Base-by-base conservation (phyloP, 92 coral and sea anemone species). In the Epizoanthus scotinus region DNA sequence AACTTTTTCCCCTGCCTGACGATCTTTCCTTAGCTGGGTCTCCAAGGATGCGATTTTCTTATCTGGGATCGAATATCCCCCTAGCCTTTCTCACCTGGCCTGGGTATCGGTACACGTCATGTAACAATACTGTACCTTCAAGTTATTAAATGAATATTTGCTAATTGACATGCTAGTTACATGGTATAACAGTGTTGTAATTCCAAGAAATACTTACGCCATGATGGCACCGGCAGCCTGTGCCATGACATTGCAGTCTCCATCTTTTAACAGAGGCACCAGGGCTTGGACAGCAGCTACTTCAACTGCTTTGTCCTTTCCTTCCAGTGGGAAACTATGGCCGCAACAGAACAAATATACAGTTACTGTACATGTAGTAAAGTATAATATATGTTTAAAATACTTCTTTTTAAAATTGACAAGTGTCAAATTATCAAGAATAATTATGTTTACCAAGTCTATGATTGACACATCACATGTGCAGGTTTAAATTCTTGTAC, bases 161-260 rank as follows among this genome's bases (percentile, higher is more conserved):
- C 42, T 27, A 72, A 56, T 19, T 20, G 47, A 72, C 25, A 18
- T 26, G 20, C 42, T 2, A 18, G 29, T n/a, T 20, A 18, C 9
- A 14, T 42, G 52, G 58, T 49, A 17, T 5, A 5, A 8, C 42
- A 8, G 10, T 20, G 44, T 9, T 40, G 29, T 40, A 42, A 34
- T 6, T 38, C n/a, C 42, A 18, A 27, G 83, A 27, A 12, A 1
- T 1, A 87, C 98, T 67, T 82, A 95, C 99, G 88, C 82, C 99
- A 95, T 95, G 50, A 95, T 67, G 21, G 99, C 99, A 18, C 93
- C 98, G 29, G 99, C 95, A 31, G 99, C 98, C 73, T 95, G 90
- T 28, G 98, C 96, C 73, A 90, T 85, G 42, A 93, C 99, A 22
- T 89, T 92, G 12, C 87, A 68, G 59, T 93, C 84, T 12, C 79